Conservation (phyloP, 2,888 invertebrate genomes). For the Andrena bucephala region DNA sequence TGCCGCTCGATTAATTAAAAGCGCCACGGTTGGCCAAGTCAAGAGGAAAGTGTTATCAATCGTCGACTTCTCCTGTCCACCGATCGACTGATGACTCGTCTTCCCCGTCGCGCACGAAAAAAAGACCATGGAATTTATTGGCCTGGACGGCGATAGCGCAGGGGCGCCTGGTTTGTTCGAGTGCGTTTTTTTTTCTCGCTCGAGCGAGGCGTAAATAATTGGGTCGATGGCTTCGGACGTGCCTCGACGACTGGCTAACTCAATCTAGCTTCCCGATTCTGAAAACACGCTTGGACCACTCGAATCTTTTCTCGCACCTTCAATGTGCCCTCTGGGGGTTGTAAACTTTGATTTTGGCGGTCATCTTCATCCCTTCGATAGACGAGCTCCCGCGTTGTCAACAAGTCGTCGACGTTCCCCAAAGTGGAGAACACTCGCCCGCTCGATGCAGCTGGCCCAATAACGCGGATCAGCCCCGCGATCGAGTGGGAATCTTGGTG, state of each 20-base stretch:
- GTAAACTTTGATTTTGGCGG: too few relatives aligned
- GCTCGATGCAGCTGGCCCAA: constrained; percentile 33
- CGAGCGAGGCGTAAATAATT: constrained; percentile 39
- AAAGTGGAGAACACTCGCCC: constrained; percentile 5
- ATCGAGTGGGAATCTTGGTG: constrained; percentile 42
- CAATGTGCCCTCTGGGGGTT: too few relatives aligned
- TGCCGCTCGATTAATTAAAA: not conserved
- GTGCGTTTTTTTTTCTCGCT: constrained; percentile 21
- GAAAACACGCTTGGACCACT: too few relatives aligned
- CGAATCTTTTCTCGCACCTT: too few relatives aligned
- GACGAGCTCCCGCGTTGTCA: too few relatives aligned
- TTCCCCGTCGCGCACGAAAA: not conserved
- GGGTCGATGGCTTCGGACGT: constrained; percentile 35
- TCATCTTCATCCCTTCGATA: too few relatives aligned
- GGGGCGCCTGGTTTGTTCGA: constrained; percentile 24
- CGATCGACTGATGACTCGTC: constrained; percentile 16
- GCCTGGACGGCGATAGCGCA: not conserved
- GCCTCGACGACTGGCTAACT: constrained; percentile 34
- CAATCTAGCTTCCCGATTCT: constrained; percentile 11
- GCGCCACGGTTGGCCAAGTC: constrained; percentile 21
- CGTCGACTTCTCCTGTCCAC: constrained; percentile 38
- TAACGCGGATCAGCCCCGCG: constrained; percentile 14
- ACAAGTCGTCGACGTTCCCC: not conserved
- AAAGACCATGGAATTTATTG: constrained; percentile 5
- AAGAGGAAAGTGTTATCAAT: constrained; percentile 35